Evolutionary conservation across 92 coral and sea anemone genomes (phyloP).

Genomic region (Scolanthus callimorphus): DNA sequence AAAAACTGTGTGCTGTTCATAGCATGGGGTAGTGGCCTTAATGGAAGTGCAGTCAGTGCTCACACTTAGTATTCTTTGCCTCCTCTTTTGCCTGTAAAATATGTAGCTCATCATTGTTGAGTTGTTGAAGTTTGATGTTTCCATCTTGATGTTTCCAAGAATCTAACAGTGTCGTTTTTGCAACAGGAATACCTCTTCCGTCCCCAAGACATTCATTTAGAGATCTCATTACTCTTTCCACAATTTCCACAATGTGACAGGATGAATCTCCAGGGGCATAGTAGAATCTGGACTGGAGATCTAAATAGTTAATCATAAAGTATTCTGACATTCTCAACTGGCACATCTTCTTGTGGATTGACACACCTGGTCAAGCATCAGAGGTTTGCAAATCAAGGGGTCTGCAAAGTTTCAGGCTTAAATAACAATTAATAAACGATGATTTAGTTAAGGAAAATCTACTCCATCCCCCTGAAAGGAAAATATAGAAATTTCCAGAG

Average conservation of each 20-base stretch:
- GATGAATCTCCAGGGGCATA: slow-evolving; percentile 53
- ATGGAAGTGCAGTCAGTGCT: slow-evolving; percentile 36
- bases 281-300: slow-evolving; percentile 58
- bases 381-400: slow-evolving; percentile 41
- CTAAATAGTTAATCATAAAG: slow-evolving; percentile 50
- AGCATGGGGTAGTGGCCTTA: slow-evolving; percentile 38
- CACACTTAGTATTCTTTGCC: slow-evolving; percentile 19
- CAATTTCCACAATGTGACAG: slow-evolving; percentile 29
- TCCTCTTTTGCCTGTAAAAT: slow-evolving; percentile 18
- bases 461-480: too few relatives aligned
- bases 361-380: slow-evolving; percentile 56
- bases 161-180: slow-evolving; percentile 14
- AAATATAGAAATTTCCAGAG: too few relatives aligned
- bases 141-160: slow-evolving; percentile 5
- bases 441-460: too few relatives aligned
- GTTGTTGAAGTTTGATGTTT: slow-evolving; percentile 7
- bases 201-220: slow-evolving; percentile 60
- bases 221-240: slow-evolving; percentile 35
- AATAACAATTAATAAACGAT: too few relatives aligned
- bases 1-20: slow-evolving; percentile 23
- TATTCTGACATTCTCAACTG: slow-evolving; percentile 42
- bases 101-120: slow-evolving; percentile 23
- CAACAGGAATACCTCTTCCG: slow-evolving; percentile 47
- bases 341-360: slow-evolving; percentile 30
- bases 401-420: too few relatives aligned